Base-by-base conservation (phyloP, 2,797 vertebrate species). In the Mormyrops attenuatus region DNA sequence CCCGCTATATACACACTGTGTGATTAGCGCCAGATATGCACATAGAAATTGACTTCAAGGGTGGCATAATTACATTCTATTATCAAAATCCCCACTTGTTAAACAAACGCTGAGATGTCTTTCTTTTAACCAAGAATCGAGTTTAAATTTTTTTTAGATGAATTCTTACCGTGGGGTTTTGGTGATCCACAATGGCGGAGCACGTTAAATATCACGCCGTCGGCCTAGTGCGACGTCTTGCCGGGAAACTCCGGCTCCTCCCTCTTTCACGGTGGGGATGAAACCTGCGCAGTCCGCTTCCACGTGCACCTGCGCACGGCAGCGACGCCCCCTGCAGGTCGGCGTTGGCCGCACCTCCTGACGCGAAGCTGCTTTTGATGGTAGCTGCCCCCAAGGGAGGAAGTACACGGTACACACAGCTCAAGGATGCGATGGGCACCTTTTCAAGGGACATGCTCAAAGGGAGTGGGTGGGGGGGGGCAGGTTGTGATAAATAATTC, bases 31-130 rank as follows among this genome's bases (percentile, higher is more conserved):
- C 73, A 92, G 92, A 94, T 93, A 89, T 89, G 17, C 77, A 82
- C 90, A 85, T n/a, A 88, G 85, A 92, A 90, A 93, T 89, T 73
- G 90, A 93, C 93, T 92, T 94, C 91, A 93, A 93, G 92, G 92
- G 91, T 89, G n/a, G 73, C 91, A 92, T 93, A 93, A 94, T 93
- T 94, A 92, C 88, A 91, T 92, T 92, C 93, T 85, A 93, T 94
- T 93, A 94, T 93, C 26, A 5, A 91, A 91, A 93, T 57, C 90
- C 90, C 90, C 88, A 91, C 90, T 91, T 87, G 66, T 57, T 47
- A 44, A 8, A 77, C 85, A 8, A 77, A 60, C 63, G n/a, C n/a
- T 30, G 52, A 89, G 49, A 69, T 17, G 38, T 73, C 4, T 44
- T 44, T 26, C 88, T 26, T 89, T 77, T 77, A 55, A 20, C 50